phyloP scores from a whole-genome alignment of 2,888 invertebrate genomes.

The Eurois occulta region DNA sequence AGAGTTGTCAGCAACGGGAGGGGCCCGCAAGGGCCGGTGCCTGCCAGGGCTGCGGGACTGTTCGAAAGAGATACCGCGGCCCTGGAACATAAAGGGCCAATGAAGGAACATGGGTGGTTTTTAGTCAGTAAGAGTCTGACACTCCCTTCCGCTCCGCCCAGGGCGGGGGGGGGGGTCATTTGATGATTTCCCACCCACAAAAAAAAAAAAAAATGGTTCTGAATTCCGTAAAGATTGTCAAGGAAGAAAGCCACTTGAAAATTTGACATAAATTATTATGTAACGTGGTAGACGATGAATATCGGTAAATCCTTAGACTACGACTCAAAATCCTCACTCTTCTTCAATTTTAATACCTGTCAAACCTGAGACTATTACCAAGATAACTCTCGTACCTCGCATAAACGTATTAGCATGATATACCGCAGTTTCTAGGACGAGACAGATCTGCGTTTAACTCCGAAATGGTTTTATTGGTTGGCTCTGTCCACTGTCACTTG shows the following conservation, averaged over 20 bases:
- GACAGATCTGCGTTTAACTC: slow-evolving; percentile 23
- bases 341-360: not conserved
- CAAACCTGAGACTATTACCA: slow-evolving; percentile 10
- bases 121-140: no score
- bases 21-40: no score
- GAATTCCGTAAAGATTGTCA: not conserved
- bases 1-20: no score
- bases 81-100: no score
- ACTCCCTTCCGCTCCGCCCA: no score
- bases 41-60: no score
- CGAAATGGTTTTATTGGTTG: slow-evolving; percentile 57
- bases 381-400: slow-evolving; percentile 19
- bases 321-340: not conserved
- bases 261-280: not conserved
- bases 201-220: no score
- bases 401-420: slow-evolving; percentile 51
- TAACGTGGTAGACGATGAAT: not conserved
- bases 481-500: slow-evolving; percentile 48
- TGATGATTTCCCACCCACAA: no score
- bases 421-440: slow-evolving; percentile 40
- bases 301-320: not conserved
- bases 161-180: no score
- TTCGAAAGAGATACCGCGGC: no score
- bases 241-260: not conserved
- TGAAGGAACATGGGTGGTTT: no score